Conservation (phyloP, 2,888 invertebrate species). For the Caradrina kadenii region DNA sequence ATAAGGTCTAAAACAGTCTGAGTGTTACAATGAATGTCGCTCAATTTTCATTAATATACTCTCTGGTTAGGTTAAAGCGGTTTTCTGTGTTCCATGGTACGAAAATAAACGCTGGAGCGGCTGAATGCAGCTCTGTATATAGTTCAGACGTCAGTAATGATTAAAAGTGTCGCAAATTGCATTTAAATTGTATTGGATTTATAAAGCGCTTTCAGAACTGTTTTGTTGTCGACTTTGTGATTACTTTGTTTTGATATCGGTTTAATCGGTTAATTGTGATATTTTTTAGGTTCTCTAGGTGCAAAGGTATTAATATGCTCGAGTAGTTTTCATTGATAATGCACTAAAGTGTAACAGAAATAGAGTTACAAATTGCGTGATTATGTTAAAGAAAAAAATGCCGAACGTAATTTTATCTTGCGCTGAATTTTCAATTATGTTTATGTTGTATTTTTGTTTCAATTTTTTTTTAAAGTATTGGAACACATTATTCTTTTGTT, state of each 20-base stretch:
- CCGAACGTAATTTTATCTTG: too few species aligned
- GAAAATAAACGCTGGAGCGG: slow-evolving; percentile 74
- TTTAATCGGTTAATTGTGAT: neutral
- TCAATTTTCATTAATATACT: slow-evolving; percentile 90
- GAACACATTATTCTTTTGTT: too few species aligned
- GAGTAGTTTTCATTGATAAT: too few species aligned
- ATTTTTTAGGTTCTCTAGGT: neutral
- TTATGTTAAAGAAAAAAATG: too few species aligned
- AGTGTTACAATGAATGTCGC: slow-evolving; percentile 83
- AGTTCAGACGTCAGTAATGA: slow-evolving; percentile 64
- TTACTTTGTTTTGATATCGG: slow-evolving; percentile 9
- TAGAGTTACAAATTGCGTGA: too few species aligned
- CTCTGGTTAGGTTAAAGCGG: slow-evolving; percentile 87
- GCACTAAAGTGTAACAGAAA: too few species aligned
- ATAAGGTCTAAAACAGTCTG: slow-evolving; percentile 80
- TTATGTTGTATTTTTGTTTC: too few species aligned
- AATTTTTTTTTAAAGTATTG: too few species aligned
- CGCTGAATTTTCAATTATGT: too few species aligned
- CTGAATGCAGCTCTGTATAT: slow-evolving; percentile 69
- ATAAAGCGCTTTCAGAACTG: slow-evolving; percentile 28
- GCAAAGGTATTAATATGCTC: neutral
- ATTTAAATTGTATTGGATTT: slow-evolving; percentile 46
- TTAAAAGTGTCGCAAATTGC: slow-evolving; percentile 63
- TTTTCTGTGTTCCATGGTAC: slow-evolving; percentile 85
- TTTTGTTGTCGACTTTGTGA: slow-evolving; percentile 23